Evolutionary conservation across 2,888 invertebrate genomes (phyloP).

Genomic region (Synanthedon vespiformis): DNA sequence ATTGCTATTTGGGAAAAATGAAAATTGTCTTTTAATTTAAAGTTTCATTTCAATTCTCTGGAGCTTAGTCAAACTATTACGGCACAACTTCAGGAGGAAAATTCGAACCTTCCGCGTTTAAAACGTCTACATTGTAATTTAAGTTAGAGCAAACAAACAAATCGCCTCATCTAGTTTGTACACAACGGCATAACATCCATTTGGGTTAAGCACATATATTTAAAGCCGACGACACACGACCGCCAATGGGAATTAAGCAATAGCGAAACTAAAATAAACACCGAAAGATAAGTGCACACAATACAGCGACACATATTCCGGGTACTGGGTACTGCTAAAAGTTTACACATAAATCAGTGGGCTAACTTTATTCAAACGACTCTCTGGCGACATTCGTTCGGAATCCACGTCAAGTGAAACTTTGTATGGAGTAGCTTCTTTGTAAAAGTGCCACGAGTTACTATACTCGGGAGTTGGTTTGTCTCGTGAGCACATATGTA

Average conservation of each 20-base stretch:
- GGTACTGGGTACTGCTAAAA: constrained; percentile 34
- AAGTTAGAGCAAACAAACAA: background rate
- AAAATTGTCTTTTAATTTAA: no score
- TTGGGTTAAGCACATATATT: constrained; percentile 8
- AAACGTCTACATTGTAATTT: background rate
- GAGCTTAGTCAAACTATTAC: constrained; percentile 1
- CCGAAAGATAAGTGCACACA: constrained; percentile 14
- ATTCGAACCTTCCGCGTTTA: background rate
- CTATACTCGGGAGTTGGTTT: constrained; percentile 23
- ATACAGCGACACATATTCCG: constrained; percentile 48
- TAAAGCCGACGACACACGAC: constrained; percentile 20
- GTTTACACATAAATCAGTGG: constrained; percentile 64
- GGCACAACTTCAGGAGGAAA: background rate
- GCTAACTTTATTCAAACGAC: constrained; percentile 68
- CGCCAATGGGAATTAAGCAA: constrained; percentile 38
- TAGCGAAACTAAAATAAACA: constrained; percentile 9
- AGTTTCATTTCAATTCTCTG: background rate
- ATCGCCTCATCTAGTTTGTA: background rate
- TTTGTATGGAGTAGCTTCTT: constrained; percentile 46
- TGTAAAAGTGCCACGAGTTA: constrained; percentile 37
- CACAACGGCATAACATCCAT: background rate
- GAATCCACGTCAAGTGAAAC: constrained; percentile 54
- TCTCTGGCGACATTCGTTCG: constrained; percentile 65
- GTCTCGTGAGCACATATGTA: constrained; percentile 15
- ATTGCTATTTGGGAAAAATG: no score